Conservation (phyloP, 2,113 vertebrate species). For the Pseudorhombus dupliciocellatus region DNA sequence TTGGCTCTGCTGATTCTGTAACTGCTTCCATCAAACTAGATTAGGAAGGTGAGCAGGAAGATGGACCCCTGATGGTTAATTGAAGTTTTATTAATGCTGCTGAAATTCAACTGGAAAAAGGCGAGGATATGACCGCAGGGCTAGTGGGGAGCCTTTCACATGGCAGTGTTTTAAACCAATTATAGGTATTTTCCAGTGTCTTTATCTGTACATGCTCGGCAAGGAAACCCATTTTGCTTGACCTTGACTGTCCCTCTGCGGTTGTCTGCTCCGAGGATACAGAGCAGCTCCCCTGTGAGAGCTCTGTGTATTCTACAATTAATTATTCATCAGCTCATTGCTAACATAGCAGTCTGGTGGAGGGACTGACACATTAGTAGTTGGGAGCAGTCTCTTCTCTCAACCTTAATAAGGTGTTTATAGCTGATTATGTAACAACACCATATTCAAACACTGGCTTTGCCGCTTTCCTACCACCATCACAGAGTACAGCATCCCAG, state of each 20-base stretch:
- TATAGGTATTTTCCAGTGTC: conserved; percentile 76
- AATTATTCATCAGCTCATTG: conserved; percentile 80
- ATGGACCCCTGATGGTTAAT: conserved; percentile 79
- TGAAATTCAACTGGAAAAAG: conserved; percentile 72
- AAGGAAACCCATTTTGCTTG: conserved; percentile 79
- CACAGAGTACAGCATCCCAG: background rate
- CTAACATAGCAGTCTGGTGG: conserved; percentile 66
- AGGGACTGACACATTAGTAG: conserved; percentile 61
- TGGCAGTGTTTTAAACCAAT: conserved; percentile 79
- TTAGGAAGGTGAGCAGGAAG: conserved; percentile 70
- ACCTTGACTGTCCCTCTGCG: conserved; percentile 79
- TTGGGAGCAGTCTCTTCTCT: conserved; percentile 58
- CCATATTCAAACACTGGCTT: conserved; percentile 15
- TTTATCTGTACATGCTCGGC: conserved; percentile 69
- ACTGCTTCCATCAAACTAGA: conserved; percentile 70
- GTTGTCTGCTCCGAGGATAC: conserved; percentile 71
- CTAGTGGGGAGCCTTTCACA: conserved; percentile 57
- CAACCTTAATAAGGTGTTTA: conserved; percentile 58
- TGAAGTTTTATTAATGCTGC: conserved; percentile 80
- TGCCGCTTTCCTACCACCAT: background rate
- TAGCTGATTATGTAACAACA: conserved; percentile 52
- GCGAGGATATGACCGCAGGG: conserved; percentile 73
- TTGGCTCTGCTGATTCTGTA: conserved; percentile 65
- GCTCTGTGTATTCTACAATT: conserved; percentile 79
- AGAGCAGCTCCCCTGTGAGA: conserved; percentile 70